phyloP scores from a whole-genome alignment of 53 echinoderm and acorn worm species.

The Echinarachnius parma region DNA sequence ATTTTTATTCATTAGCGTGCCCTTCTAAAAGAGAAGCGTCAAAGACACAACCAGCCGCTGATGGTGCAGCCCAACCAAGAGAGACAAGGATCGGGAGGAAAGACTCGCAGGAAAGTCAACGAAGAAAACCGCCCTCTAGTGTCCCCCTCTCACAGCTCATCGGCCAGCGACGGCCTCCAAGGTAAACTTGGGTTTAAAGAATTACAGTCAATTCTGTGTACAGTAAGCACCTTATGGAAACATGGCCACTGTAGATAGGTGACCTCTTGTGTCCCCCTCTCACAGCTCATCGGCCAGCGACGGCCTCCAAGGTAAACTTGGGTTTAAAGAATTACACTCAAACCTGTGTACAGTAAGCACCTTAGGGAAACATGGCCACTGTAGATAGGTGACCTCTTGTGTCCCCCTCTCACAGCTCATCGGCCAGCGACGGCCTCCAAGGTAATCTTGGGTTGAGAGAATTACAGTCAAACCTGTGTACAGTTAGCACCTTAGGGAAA shows the following conservation, averaged over 20 bases:
- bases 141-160: constrained; percentile 86
- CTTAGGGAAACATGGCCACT: background rate
- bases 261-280: constrained; percentile 86
- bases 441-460: too few species aligned
- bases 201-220: background rate
- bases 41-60: constrained; percentile 86
- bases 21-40: constrained; percentile 77
- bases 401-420: constrained; percentile 86
- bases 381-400: constrained; percentile 69
- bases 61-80: constrained; percentile 94
- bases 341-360: background rate
- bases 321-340: too few species aligned
- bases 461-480: background rate
- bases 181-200: too few species aligned
- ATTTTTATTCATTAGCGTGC: too few species aligned
- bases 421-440: constrained; percentile 80
- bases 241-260: background rate
- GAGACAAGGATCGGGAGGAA: constrained; percentile 84
- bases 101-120: constrained; percentile 66
- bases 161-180: constrained; percentile 80
- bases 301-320: constrained; percentile 79
- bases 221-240: background rate
- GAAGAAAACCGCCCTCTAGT: constrained; percentile 89
- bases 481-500: background rate
- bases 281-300: constrained; percentile 87